Base-by-base conservation (phyloP, 2,113 vertebrate species). In the Struthio camelus region DNA sequence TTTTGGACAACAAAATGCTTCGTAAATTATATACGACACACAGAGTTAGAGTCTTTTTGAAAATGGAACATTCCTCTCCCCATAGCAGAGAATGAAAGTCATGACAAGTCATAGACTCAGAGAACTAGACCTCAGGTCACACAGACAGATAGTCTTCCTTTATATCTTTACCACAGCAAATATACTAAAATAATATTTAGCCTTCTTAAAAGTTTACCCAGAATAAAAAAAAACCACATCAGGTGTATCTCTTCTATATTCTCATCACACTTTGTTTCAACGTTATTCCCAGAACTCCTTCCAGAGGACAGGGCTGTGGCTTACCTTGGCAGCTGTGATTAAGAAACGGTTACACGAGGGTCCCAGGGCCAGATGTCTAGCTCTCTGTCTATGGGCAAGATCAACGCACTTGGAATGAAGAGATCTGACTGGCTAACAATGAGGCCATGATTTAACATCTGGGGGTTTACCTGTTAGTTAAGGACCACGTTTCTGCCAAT, bases 381-480 rank as follows among this genome's bases (percentile, higher is more conserved):
- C 54, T 96, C 92, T 82, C 71, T 1, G 4, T 50, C 79, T 1
- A 1, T 23, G 65, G 75, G 62, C 75, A 79, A 78, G 62, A 92
- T 36, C n/a, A 91, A 94, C 16, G 17, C 25, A 25, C 71, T 85
- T 66, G 87, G 34, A 76, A 95, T 91, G 93, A 61, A 94, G 72
- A 75, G 58, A 56, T 77, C 91, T 38, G 44, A 77, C 85, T 54
- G 79, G 94, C 85, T 93, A 58, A 85, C 82, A 73, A 91, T 40
- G 87, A 91, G 66, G 66, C 67, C 71, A 40, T n/a, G 87, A 91
- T n/a, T 54, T 90, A 62, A 77, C 76, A 50, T 0, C 4, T 14
- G 50, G 79, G 71, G 87, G 53, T 92, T 91, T 90, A 95, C 90
- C 92, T 93, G 91, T 53, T 51, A 44, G 66, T 51, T 75, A 93